Evolutionary conservation across 23 tunicate genomes (phyloP), one percentile per base, ranked within the genome.

Genomic region (Clavelina lepadiformis): DNA sequence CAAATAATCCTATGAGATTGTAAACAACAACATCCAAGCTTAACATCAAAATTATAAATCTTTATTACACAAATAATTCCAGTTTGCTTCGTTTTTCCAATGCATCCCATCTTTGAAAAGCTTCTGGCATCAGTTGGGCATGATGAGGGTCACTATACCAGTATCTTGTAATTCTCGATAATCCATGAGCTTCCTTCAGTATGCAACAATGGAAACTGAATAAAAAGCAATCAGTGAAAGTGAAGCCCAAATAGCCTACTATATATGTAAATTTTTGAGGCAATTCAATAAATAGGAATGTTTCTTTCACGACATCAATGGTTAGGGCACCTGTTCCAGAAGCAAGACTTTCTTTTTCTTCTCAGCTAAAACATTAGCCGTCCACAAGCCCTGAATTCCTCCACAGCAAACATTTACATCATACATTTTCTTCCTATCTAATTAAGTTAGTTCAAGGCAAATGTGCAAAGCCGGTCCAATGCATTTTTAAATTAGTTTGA

Each of bases 121-220:
- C 72, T 72, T 81, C 88, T n/a, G 88, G 79, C 88, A 81, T 81
- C 57, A 81, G 38, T n/a, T 31, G 28, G 3, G 67, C 47, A 35
- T 71, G 37, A 26, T 57, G 77, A 13, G 44, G 3, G 31, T 38
- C 32, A 19, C 34, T 25, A 28, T 81, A 81, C 19, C 56, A 19
- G 1, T 63, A 8, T 18, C 88, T 46, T 7, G 71, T 55, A 18
- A 81, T 81, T 51, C 88, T 49, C 7, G 88, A 81, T 13, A 44
- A 50, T 18, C 88, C 88, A 72, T 81, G 88, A 5, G 88, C 79
- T 63, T 2, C 88, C 88, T 53, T 79, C 31, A 11, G 66, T 81
- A 53, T 81, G 88, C 2, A 63, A 73, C 54, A 24, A 44, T 31
- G 88, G 79, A 63, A 81, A 81, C 88, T 81, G 24, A 26, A 65